Conservation (phyloP, 2,888 invertebrate genomes). For the Ormyrus nitidulus region DNA sequence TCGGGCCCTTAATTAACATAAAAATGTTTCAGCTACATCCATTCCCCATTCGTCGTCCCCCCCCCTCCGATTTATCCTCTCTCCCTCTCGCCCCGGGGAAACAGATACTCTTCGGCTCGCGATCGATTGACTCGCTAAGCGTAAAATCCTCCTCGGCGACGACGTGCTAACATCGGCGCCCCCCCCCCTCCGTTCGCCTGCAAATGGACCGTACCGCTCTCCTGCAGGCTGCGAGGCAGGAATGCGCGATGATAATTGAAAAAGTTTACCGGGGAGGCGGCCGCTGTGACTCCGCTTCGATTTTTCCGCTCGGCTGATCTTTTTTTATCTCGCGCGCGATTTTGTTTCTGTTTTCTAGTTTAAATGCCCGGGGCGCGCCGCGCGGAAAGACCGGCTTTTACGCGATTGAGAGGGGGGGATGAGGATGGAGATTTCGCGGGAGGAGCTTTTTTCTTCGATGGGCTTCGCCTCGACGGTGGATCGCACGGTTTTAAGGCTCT, state of each 20-base stretch:
- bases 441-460: too few species aligned
- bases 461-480: too few species aligned
- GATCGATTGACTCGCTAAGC: constrained; percentile 53
- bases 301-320: constrained; percentile 44
- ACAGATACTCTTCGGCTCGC: constrained; percentile 33
- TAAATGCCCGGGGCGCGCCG: constrained; percentile 15
- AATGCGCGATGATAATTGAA: constrained; percentile 60
- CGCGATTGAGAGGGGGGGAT: too few species aligned
- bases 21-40: constrained; percentile 38
- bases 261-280: constrained; percentile 58
- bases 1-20: constrained; percentile 33
- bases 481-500: too few species aligned
- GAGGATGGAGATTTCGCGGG: too few species aligned
- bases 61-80: neutral
- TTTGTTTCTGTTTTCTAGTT: constrained; percentile 16
- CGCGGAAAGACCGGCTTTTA: too few species aligned
- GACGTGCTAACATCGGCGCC: neutral
- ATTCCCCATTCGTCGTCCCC: neutral
- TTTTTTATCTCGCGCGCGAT: constrained; percentile 29
- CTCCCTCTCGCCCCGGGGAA: constrained; percentile 5
- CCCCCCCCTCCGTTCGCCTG: neutral
- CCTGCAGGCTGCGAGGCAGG: constrained; percentile 4
- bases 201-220: constrained; percentile 46
- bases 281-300: constrained; percentile 29
- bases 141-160: constrained; percentile 17